Percentiles rank a stretch among this genome's conserved stretches.
These are phyloP conservation scores for Netelia fuscicornis DNA, from an alignment of 2,888 invertebrate genomes.

Conservation along the genomic window DNA sequence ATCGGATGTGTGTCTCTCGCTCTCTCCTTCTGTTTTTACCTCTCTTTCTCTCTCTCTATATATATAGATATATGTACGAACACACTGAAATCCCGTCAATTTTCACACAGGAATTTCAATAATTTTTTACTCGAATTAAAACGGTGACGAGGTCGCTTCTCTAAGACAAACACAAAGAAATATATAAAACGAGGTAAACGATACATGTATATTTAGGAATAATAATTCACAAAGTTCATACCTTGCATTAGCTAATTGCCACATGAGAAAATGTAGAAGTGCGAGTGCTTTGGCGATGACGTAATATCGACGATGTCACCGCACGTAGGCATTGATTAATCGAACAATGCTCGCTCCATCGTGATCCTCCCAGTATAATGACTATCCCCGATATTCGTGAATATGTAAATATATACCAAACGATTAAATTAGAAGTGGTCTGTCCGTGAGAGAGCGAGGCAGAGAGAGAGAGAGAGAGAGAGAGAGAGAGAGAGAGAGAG, in stretches of 20 bases:
- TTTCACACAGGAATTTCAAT: conserved; percentile 48
- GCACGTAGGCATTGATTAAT: conserved; percentile 33
- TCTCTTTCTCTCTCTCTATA: background rate
- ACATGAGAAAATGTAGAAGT: conserved; percentile 12
- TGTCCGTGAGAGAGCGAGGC: background rate
- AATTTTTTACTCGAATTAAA: conserved; percentile 36
- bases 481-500: background rate
- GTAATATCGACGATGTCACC: conserved; percentile 28
- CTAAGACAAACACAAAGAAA: background rate
- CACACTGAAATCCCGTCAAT: conserved; percentile 20
- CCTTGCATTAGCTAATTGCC: conserved; percentile 35
- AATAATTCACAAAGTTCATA: background rate
- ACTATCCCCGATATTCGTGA: background rate
- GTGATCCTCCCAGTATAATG: conserved; percentile 1
- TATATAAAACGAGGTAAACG: conserved; percentile 4
- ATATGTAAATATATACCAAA: conserved; percentile 11
- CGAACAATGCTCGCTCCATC: conserved; percentile 6
- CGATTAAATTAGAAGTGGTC: conserved; percentile 3
- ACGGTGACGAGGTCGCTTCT: conserved; percentile 54
- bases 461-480: background rate
- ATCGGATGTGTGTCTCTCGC: conserved; percentile 1
- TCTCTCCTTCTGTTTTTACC: no score
- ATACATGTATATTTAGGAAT: conserved; percentile 10
- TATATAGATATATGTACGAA: background rate
- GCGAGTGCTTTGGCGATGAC: background rate